phyloP scores from a whole-genome alignment of 2,113 vertebrate genomes.

The Rhinoderma darwinii region DNA sequence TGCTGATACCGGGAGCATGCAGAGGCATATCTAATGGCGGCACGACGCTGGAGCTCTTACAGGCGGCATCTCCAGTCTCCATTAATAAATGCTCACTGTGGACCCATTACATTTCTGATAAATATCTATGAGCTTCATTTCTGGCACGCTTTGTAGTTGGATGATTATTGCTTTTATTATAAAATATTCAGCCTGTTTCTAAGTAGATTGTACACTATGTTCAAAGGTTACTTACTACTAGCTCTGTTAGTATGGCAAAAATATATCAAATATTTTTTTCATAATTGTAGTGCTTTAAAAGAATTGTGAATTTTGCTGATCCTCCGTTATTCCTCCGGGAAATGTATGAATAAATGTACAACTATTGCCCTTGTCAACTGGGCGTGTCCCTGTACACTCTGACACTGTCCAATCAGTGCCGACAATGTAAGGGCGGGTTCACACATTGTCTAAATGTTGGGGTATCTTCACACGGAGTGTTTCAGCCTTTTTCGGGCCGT shows the following conservation, averaged over 20 bases:
- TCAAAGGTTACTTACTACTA: too few species aligned
- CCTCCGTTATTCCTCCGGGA: not conserved
- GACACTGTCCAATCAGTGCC: too few species aligned
- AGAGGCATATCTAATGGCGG: constrained; percentile 34
- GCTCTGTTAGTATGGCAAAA: not conserved
- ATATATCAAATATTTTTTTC: too few species aligned
- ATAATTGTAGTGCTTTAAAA: not conserved
- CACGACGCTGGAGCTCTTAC: constrained; percentile 19
- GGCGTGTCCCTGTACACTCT: too few species aligned
- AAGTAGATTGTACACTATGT: not conserved
- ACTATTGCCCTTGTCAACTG: not conserved
- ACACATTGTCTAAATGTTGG: too few species aligned
- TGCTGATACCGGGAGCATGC: constrained; percentile 28
- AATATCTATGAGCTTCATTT: not conserved
- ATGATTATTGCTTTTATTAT: not conserved
- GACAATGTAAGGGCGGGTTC: too few species aligned
- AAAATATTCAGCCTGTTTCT: constrained; percentile 4
- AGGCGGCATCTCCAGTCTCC: constrained; percentile 23
- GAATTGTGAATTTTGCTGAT: not conserved
- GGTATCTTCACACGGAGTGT: too few species aligned
- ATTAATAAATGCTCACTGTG: constrained; percentile 46
- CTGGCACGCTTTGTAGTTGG: not conserved
- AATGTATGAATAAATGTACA: not conserved
- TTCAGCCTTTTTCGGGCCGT: too few species aligned
- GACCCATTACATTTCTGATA: constrained; percentile 27